Percentiles rank a stretch among this genome's conserved stretches.
These are phyloP conservation scores for Melieria omissa DNA, from an alignment of 2,888 invertebrate species.

Conservation along the genomic window DNA sequence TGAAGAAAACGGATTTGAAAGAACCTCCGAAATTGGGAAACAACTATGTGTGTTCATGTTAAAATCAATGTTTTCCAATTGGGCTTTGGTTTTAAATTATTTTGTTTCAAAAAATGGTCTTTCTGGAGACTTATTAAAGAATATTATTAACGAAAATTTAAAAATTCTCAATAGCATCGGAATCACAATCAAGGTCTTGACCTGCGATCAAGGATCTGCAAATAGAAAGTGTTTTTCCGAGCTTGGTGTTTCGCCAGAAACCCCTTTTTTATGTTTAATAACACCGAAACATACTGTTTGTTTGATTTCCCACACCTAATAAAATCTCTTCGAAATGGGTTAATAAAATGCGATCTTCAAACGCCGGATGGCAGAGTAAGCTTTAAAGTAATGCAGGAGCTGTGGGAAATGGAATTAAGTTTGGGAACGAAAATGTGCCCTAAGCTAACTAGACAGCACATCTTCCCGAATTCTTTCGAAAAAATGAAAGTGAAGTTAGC, in stretches of 20 bases:
- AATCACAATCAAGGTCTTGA: constrained; percentile 24
- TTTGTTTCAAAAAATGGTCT: constrained; percentile 32
- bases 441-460: constrained; percentile 32
- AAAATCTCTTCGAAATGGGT: constrained; percentile 34
- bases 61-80: constrained; percentile 35
- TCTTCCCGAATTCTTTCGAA: constrained; percentile 34
- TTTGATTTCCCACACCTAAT: constrained; percentile 33
- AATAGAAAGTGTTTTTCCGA: constrained; percentile 29
- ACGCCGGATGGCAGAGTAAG: constrained; percentile 26
- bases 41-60: constrained; percentile 35
- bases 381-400: too few species aligned
- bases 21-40: constrained; percentile 24
- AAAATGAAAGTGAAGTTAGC: constrained; percentile 27
- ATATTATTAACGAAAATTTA: constrained; percentile 30
- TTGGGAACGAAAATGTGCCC: constrained; percentile 27
- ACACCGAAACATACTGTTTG: too few species aligned
- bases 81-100: constrained; percentile 32
- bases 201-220: not conserved
- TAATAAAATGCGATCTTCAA: constrained; percentile 19
- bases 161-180: constrained; percentile 19
- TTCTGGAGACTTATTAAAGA: constrained; percentile 14
- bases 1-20: constrained; percentile 23
- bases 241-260: constrained; percentile 2
- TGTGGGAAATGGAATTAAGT: too few species aligned
- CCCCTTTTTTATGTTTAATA: constrained; percentile 8